Conservation (phyloP, 1,140 invertebrate species). For the Pseudomyrmex cubaensis region DNA sequence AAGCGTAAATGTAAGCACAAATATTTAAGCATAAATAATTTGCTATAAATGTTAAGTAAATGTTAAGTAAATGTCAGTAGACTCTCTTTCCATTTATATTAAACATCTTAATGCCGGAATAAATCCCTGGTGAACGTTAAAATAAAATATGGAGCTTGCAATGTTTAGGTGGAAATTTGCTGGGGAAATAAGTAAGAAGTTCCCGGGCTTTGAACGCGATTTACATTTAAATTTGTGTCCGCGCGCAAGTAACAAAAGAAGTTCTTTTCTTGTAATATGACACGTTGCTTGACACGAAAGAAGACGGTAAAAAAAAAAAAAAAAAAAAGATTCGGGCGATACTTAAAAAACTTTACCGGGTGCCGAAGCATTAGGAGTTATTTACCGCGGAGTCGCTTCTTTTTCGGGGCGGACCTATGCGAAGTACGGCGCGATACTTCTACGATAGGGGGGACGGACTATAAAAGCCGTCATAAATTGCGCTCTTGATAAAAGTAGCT, state of each 20-base stretch:
- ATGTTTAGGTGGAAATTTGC: not conserved
- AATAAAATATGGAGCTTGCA: not conserved
- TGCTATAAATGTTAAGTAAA: too few species aligned
- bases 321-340: conserved; percentile 35
- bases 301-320: not conserved
- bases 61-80: too few species aligned
- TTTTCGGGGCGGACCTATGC: conserved; percentile 10
- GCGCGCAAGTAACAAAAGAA: conserved; percentile 14
- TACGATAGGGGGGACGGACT: not conserved
- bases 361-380: conserved; percentile 58
- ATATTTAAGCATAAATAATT: too few species aligned
- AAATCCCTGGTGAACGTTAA: too few species aligned
- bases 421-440: conserved; percentile 45
- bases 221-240: conserved; percentile 24
- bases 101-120: too few species aligned
- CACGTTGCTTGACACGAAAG: not conserved
- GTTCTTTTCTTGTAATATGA: not conserved
- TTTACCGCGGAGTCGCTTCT: conserved; percentile 56
- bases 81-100: too few species aligned
- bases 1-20: too few species aligned
- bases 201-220: not conserved
- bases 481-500: conserved; percentile 55
- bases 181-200: conserved; percentile 11
- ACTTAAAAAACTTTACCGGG: conserved; percentile 41
- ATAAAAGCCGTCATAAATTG: conserved; percentile 62